phyloP scores from a whole-genome alignment of 2,888 invertebrate species.

The Agrotis exclamationis region DNA sequence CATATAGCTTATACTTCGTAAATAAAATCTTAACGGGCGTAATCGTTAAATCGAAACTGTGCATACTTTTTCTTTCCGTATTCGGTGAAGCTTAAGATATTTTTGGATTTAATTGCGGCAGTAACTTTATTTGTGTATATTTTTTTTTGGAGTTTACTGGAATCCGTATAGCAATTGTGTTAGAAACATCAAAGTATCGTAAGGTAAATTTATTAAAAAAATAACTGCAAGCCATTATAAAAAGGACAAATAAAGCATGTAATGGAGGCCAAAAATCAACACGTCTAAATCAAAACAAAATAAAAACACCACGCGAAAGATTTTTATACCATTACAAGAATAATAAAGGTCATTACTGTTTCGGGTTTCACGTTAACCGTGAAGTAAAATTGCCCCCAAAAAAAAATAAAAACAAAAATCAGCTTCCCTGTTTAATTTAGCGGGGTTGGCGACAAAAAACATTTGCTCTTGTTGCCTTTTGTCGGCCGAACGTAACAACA shows the following conservation, averaged over 20 bases:
- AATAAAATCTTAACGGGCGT: conserved; percentile 55
- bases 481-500: conserved; percentile 85
- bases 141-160: conserved; percentile 5
- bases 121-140: conserved; percentile 16
- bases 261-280: conserved; percentile 31
- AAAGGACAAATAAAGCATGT: conserved; percentile 7
- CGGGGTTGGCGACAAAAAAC: conserved; percentile 88
- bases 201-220: background rate
- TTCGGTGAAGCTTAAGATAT: conserved; percentile 50
- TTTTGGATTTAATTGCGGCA: conserved; percentile 56
- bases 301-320: conserved; percentile 41
- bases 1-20: conserved; percentile 61
- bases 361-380: conserved; percentile 70
- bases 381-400: conserved; percentile 76
- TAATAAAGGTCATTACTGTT: conserved; percentile 67
- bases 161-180: background rate
- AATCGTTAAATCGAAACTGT: conserved; percentile 58
- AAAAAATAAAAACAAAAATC: conserved; percentile 83
- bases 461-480: conserved; percentile 84
- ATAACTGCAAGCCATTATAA: background rate
- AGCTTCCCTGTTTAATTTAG: conserved; percentile 89
- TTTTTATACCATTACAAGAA: conserved; percentile 55
- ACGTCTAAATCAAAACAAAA: conserved; percentile 34
- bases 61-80: conserved; percentile 50
- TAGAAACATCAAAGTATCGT: background rate